Percentiles rank a stretch among this genome's conserved stretches.
phyloP scores from a whole-genome alignment of 2,113 vertebrate species.

The Syngnathus scovelli region DNA sequence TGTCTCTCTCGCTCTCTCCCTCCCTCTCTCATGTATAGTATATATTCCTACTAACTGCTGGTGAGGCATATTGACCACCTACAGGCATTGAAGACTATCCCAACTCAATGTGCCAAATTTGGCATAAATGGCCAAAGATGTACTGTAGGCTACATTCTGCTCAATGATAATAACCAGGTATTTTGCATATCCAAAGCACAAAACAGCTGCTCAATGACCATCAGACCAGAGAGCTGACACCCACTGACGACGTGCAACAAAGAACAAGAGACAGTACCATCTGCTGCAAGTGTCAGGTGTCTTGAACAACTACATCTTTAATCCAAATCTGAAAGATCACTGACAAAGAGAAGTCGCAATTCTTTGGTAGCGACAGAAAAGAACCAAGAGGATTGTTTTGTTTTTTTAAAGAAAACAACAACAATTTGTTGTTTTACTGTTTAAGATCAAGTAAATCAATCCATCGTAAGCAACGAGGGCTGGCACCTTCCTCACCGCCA shows the following conservation, averaged over 20 bases:
- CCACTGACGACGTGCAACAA: constrained; percentile 28
- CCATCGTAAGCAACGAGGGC: constrained; percentile 37
- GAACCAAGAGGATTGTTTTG: constrained; percentile 6
- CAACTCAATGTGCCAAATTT: neutral
- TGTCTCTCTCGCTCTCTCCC: too few species aligned
- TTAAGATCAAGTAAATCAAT: constrained; percentile 35
- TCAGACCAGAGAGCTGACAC: constrained; percentile 3
- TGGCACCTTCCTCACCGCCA: constrained; percentile 21
- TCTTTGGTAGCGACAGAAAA: neutral
- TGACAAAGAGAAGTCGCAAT: constrained; percentile 1
- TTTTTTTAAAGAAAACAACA: constrained; percentile 12
- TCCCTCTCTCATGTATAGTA: too few species aligned
- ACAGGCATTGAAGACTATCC: neutral
- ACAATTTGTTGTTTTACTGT: too few species aligned
- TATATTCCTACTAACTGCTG: too few species aligned
- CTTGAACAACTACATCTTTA: neutral
- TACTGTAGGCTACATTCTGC: neutral
- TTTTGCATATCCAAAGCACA: constrained; percentile 16
- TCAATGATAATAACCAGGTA: constrained; percentile 10
- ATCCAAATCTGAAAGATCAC: constrained; percentile 6
- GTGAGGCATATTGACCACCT: neutral
- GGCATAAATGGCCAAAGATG: constrained; percentile 1
- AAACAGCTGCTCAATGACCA: constrained; percentile 29
- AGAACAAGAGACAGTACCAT: constrained; percentile 20
- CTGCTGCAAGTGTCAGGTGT: constrained; percentile 27